Evolutionary conservation across 2,888 invertebrate genomes (phyloP).

Genomic region (Palloptera scutellata): DNA sequence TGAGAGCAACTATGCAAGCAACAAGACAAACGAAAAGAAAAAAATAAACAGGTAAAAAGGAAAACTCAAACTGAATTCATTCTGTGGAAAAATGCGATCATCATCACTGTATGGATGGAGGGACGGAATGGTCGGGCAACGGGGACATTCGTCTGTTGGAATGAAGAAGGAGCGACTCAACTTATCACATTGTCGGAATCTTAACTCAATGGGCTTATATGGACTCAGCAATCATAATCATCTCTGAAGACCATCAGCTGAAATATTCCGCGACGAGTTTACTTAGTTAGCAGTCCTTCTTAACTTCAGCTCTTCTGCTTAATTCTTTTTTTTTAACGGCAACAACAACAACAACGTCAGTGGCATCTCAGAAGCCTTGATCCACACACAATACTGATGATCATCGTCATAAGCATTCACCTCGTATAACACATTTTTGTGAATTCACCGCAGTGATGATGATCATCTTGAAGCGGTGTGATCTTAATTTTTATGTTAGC

Average conservation of each 20-base stretch:
- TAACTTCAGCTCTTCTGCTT: no score
- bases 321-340: no score
- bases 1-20: not conserved
- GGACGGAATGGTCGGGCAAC: constrained; percentile 8
- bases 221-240: constrained; percentile 30
- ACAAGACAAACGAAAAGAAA: not conserved
- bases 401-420: constrained; percentile 26
- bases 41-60: constrained; percentile 15
- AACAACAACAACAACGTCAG: not conserved
- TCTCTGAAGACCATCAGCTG: constrained; percentile 9
- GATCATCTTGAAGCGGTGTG: not conserved
- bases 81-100: constrained; percentile 22
- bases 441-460: not conserved
- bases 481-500: not conserved
- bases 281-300: no score
- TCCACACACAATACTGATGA: not conserved
- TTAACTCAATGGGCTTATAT: constrained; percentile 34
- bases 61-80: constrained; percentile 14
- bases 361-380: constrained; percentile 5
- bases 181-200: constrained; percentile 47
- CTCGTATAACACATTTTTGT: constrained; percentile 25
- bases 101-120: not conserved
- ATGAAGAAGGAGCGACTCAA: constrained; percentile 27
- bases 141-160: not conserved
- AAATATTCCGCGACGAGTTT: not conserved